Percentiles rank a stretch among this genome's conserved stretches.
Evolutionary conservation across 2,797 vertebrate species (phyloP).

Genomic region (Borostomias antarcticus): DNA sequence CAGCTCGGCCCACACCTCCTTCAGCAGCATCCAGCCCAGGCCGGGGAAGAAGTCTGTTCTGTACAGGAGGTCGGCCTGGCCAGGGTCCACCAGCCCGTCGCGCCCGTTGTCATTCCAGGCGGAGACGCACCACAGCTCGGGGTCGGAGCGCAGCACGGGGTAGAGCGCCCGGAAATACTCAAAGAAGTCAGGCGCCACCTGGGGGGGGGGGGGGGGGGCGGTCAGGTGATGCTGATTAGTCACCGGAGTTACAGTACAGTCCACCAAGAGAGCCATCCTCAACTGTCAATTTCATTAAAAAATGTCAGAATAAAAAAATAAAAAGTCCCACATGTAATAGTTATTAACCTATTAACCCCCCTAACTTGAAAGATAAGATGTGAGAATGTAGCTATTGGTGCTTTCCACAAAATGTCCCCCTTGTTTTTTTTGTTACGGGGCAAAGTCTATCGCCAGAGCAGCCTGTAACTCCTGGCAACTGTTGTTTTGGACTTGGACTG

Average conservation of each 20-base stretch:
- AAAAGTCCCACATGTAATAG: too few species aligned
- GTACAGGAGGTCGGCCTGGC: constrained; percentile 79
- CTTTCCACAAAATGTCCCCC: too few species aligned
- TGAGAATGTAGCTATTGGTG: too few species aligned
- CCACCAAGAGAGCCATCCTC: too few species aligned
- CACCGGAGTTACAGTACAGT: too few species aligned
- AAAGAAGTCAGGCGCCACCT: constrained; percentile 92
- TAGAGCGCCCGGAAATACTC: constrained; percentile 92
- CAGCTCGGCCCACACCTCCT: constrained; percentile 87
- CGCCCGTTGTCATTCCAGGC: constrained; percentile 97
- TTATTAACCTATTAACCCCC: too few species aligned
- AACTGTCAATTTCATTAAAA: too few species aligned
- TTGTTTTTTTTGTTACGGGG: too few species aligned
- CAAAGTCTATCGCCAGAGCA: constrained; percentile 10
- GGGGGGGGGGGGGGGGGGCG: not conserved
- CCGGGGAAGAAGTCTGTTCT: constrained; percentile 96
- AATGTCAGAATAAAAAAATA: too few species aligned
- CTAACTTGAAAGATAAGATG: too few species aligned
- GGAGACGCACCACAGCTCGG: constrained; percentile 88
- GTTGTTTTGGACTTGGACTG: constrained; percentile 30
- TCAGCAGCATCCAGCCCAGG: constrained; percentile 89
- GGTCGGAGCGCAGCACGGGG: constrained; percentile 78
- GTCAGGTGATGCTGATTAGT: not conserved
- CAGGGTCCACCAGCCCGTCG: constrained; percentile 84
- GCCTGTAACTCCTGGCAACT: constrained; percentile 14